Evolutionary conservation across 2,888 invertebrate genomes (phyloP).

Genomic region (Ferdinandea cuprea): DNA sequence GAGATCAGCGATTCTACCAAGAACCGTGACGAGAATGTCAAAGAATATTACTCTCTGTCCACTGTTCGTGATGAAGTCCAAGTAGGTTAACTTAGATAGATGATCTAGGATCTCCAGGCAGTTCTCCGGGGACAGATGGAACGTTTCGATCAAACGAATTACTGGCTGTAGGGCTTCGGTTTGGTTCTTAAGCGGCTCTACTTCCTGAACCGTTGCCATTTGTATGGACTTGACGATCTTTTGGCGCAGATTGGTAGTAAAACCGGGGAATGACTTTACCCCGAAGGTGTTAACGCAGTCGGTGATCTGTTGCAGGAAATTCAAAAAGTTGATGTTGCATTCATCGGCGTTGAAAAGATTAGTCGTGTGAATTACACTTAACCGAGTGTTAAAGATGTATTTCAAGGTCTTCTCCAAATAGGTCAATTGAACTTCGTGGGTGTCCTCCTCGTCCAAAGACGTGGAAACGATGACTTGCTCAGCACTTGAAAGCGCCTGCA

Average conservation of each 20-base stretch:
- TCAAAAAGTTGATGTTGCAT: conserved; percentile 77
- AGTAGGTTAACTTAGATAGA: conserved; percentile 80
- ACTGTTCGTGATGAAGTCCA: conserved; percentile 78
- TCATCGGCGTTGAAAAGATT: conserved; percentile 77
- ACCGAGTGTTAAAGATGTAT: conserved; percentile 80
- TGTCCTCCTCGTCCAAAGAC: conserved; percentile 37
- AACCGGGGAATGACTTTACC: conserved; percentile 75
- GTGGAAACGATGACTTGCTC: conserved; percentile 10
- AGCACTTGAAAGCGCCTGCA: conserved; percentile 21
- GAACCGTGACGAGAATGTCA: conserved; percentile 83
- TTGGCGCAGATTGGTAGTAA: conserved; percentile 78
- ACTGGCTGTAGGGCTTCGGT: conserved; percentile 76
- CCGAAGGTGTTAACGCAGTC: conserved; percentile 77
- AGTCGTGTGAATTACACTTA: conserved; percentile 77
- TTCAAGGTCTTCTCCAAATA: conserved; percentile 78
- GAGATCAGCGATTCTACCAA: conserved; percentile 83
- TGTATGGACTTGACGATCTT: conserved; percentile 80
- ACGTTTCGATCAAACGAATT: conserved; percentile 78
- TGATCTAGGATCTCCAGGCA: conserved; percentile 78
- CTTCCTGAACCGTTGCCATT: conserved; percentile 72
- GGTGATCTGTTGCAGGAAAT: conserved; percentile 78
- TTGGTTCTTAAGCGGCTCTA: conserved; percentile 47
- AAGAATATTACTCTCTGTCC: conserved; percentile 83
- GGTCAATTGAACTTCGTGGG: conserved; percentile 9
- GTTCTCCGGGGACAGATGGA: conserved; percentile 78